Percentiles rank a stretch among this genome's conserved stretches.
Evolutionary conservation across 2,113 vertebrate genomes (phyloP).

Genomic region (Misgurnus anguillicaudatus): DNA sequence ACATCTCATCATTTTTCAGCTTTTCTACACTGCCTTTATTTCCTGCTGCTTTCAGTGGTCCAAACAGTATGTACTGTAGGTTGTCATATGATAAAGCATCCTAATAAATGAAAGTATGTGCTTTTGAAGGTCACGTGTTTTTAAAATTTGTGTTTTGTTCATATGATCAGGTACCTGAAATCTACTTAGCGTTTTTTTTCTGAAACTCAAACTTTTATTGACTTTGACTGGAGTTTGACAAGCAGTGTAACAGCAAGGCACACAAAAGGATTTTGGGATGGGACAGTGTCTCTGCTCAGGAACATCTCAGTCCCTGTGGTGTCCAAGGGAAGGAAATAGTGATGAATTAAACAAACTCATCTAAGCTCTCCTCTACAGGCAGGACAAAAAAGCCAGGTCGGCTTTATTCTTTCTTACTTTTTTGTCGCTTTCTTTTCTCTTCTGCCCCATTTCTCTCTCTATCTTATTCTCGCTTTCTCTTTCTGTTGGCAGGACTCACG

Average conservation of each 20-base stretch:
- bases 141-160: no score
- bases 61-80: not conserved
- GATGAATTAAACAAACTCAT: slow-evolving; percentile 56
- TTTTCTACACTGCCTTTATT: slow-evolving; percentile 9
- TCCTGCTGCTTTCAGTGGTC: not conserved
- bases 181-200: not conserved
- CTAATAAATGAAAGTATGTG: not conserved
- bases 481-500: slow-evolving; percentile 67
- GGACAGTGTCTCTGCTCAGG: slow-evolving; percentile 20
- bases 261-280: slow-evolving; percentile 20
- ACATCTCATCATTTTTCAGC: slow-evolving; percentile 33
- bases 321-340: slow-evolving; percentile 43
- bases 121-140: not conserved
- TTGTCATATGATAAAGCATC: not conserved
- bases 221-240: slow-evolving; percentile 18
- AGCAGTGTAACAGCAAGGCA: slow-evolving; percentile 24
- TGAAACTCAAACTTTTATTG: slow-evolving; percentile 37
- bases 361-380: slow-evolving; percentile 48
- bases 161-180: not conserved
- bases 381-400: slow-evolving; percentile 37
- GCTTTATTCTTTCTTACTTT: slow-evolving; percentile 29
- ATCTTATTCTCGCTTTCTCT: slow-evolving; percentile 47
- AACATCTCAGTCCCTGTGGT: slow-evolving; percentile 25
- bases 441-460: slow-evolving; percentile 24
- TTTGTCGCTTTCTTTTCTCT: slow-evolving; percentile 29